Evolutionary conservation across 2,888 invertebrate species (phyloP).

Genomic region (Seira musarum): DNA sequence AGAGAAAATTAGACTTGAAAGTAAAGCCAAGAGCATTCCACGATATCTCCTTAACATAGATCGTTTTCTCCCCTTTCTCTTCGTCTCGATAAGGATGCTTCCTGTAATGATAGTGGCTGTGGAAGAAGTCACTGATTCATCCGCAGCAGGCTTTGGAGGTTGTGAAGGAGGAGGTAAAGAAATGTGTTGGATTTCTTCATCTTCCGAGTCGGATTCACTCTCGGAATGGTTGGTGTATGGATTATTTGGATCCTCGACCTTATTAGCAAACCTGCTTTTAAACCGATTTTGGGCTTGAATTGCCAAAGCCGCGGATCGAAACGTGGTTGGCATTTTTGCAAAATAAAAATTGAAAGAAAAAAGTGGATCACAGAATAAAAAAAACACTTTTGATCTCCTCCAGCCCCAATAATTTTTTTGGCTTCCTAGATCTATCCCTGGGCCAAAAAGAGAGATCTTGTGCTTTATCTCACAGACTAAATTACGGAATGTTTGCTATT

Average conservation of each 20-base stretch:
- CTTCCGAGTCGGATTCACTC: constrained; percentile 44
- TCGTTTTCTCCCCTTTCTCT: constrained; percentile 13
- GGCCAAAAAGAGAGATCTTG: too few relatives aligned
- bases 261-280: constrained; percentile 53
- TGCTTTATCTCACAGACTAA: too few relatives aligned
- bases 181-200: constrained; percentile 42
- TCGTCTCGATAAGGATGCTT: not conserved
- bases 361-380: too few relatives aligned
- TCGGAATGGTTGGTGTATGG: constrained; percentile 52
- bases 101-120: not conserved
- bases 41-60: constrained; percentile 43
- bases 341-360: too few relatives aligned
- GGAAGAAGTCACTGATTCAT: not conserved
- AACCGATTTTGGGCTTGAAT: constrained; percentile 51
- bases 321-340: constrained; percentile 48
- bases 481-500: too few relatives aligned
- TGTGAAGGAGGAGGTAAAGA: too few relatives aligned
- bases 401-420: too few relatives aligned
- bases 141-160: too few relatives aligned
- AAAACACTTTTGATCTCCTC: too few relatives aligned
- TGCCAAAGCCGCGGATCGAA: constrained; percentile 51
- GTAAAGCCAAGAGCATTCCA: constrained; percentile 60
- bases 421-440: too few relatives aligned
- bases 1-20: constrained; percentile 63
- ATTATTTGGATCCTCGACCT: constrained; percentile 56